Evolutionary conservation across 2,797 vertebrate genomes (phyloP).

Genomic region (Lagorchestes hirsutus): DNA sequence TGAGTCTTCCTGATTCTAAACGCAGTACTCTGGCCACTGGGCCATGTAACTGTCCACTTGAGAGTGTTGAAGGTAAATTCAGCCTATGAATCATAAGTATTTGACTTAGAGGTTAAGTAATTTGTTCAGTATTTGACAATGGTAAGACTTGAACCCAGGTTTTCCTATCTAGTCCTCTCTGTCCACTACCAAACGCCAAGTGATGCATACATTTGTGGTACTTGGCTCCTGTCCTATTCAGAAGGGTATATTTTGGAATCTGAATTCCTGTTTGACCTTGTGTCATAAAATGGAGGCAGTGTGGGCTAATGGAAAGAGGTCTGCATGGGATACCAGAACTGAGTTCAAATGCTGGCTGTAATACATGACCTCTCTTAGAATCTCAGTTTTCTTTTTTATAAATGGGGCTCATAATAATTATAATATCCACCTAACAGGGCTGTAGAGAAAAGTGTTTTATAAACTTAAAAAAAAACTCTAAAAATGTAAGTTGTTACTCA

Average conservation of each 20-base stretch:
- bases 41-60: neutral
- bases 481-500: neutral
- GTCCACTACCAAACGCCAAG: neutral
- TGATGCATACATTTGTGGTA: neutral
- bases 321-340: neutral
- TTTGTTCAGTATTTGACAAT: neutral
- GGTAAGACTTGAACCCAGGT: neutral
- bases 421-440: neutral
- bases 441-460: neutral
- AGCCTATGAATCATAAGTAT: neutral
- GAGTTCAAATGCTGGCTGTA: neutral
- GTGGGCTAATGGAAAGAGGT: neutral
- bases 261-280: neutral
- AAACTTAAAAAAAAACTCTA: neutral
- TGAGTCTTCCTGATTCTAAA: neutral
- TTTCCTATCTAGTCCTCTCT: neutral
- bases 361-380: neutral
- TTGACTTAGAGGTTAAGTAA: neutral
- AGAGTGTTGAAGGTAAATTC: neutral
- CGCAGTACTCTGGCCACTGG: neutral
- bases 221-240: neutral
- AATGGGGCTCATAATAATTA: neutral
- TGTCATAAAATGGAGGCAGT: neutral
- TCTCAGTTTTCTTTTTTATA: neutral
- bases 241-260: neutral